Evolutionary conservation across 2,113 vertebrate genomes (phyloP), one percentile per base, ranked within the genome.

Genomic region (Varanus komodoensis): DNA sequence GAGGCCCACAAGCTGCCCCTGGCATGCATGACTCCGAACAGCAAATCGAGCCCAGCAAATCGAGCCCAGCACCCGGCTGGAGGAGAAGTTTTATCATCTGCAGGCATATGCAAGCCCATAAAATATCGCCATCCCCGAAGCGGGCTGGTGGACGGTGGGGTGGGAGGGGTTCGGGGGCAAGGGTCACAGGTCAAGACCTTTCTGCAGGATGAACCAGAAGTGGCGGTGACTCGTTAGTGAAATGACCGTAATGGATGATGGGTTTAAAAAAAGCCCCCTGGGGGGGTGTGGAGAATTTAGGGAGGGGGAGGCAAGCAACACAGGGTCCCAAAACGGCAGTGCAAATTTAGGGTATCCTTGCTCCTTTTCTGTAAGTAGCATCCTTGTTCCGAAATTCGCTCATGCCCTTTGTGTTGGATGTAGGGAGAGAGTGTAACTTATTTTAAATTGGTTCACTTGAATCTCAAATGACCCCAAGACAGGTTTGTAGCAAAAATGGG

Each of bases 141-240:
- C 5, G 85, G 88, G 93, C 67, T 91, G 94, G 87, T 94, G 92
- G 44, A 19, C 1, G 6, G 64, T 82, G 71, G 90, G 91, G 92
- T 92, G 91, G 91, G 91, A 92, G 94, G 92, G 92, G 81, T 93
- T 95, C 71, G 91, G 93, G 94, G 94, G 92, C 94, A 96, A 73
- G 94, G 96, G 96, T 94, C 96, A 94, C 54, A 81, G 96, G 96
- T 95, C 95, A 94, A 90, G 89, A 93, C 93, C 94, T 92, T 94
- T 93, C 81, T 64, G 84, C 52, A 94, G 91, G 89, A 91, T 86
- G 92, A 94, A 95, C 38, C 93, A 96, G 96, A 89, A 95, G 94
- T 91, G 88, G 92, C 94, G 93, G 95, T 95, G 94, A 95, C 95
- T 95, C 93, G 86, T 93, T 93, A 87, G 90, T 92, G 92, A 94